A percentile compares a stretch with the other conserved stretches of the same genome.
phyloP scores from a whole-genome alignment of 30 jellyfish, hydroid and myxozoan species.

The Cassiopea xamachana region DNA sequence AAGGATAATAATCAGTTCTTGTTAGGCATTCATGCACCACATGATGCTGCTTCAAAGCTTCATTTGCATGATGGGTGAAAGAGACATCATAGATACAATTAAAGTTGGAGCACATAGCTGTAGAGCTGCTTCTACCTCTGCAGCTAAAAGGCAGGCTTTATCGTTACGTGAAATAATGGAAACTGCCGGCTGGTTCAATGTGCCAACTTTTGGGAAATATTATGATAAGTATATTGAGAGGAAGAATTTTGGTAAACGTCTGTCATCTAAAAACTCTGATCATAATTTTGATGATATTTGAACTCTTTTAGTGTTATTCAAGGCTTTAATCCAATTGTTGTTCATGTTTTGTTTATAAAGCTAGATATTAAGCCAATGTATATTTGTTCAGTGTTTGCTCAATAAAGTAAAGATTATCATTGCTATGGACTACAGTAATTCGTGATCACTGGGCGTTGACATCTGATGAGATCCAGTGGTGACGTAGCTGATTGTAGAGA shows the following conservation, averaged over 20 bases:
- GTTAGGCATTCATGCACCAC: background rate
- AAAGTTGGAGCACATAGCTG: background rate
- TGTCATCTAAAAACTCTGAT: background rate
- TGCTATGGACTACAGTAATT: background rate
- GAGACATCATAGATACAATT: background rate
- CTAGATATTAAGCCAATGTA: background rate
- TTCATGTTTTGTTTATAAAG: background rate
- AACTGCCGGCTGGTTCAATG: constrained; percentile 4
- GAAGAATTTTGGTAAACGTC: background rate
- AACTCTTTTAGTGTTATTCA: too few relatives aligned
- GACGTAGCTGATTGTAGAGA: constrained; percentile 52
- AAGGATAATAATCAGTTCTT: too few relatives aligned
- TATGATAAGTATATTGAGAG: background rate
- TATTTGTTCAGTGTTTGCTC: background rate
- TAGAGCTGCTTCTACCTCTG: background rate
- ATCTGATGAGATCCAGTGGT: constrained; percentile 39
- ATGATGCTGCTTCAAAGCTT: background rate
- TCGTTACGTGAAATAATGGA: background rate
- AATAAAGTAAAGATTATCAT: background rate
- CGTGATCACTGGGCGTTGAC: background rate
- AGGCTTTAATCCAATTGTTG: background rate
- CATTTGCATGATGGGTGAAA: background rate
- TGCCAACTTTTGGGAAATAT: background rate
- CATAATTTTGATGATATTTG: background rate
- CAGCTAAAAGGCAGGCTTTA: background rate